A percentile compares a stretch with the other conserved stretches of the same genome.
Conservation (phyloP, 2,797 vertebrate genomes). For the Muscicapa comitata region DNA sequence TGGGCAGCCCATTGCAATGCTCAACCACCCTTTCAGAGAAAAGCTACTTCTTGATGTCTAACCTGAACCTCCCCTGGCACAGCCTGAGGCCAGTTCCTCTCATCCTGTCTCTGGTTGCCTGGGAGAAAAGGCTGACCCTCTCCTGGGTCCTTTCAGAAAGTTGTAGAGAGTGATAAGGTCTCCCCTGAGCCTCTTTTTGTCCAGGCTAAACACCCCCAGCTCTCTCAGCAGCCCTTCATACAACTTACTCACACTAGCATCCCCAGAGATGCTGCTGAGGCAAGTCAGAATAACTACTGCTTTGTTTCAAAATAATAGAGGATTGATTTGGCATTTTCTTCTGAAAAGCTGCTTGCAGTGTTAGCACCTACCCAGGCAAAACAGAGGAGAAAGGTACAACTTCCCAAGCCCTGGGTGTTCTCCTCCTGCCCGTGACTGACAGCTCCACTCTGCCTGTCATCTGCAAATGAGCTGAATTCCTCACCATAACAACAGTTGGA, state of each 20-base stretch:
- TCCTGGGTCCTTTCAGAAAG: neutral
- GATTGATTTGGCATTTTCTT: neutral
- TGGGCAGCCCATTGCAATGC: neutral
- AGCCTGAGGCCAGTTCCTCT: neutral
- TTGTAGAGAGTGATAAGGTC: neutral
- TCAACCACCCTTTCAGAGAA: neutral
- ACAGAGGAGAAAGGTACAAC: neutral
- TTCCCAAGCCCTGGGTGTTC: neutral
- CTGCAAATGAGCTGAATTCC: neutral
- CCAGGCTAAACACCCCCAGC: neutral
- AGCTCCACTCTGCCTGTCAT: neutral
- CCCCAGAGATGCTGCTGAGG: neutral
- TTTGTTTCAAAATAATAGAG: neutral
- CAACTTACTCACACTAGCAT: neutral
- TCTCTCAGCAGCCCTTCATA: neutral
- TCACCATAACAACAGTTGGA: slow-evolving; percentile 27
- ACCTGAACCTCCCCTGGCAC: neutral
- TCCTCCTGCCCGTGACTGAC: neutral
- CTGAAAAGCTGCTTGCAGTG: neutral
- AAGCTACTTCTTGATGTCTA: neutral
- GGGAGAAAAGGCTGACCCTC: neutral
- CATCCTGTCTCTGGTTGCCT: neutral
- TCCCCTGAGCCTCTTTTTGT: neutral
- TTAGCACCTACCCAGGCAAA: neutral
- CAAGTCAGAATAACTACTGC: neutral